Percentiles rank a stretch among this genome's conserved stretches.
These are phyloP conservation scores for Lissocephala sabroskyi DNA, from an alignment of 2,888 invertebrate species.

Conservation along the genomic window DNA sequence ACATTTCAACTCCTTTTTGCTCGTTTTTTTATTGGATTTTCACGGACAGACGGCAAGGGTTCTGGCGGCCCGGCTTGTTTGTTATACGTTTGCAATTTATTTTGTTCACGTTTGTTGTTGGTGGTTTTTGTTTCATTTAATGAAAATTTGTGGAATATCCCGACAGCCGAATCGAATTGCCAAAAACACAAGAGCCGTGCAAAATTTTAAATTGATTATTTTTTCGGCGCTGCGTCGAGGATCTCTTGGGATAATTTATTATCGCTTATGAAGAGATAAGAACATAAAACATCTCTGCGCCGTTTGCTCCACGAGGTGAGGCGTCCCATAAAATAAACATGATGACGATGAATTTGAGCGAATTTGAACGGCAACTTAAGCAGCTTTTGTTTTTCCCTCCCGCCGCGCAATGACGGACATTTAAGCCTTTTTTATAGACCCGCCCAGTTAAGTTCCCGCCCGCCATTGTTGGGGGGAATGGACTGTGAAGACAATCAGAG, in stretches of 20 bases:
- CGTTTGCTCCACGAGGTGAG: conserved; percentile 17
- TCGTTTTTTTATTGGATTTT: conserved; percentile 46
- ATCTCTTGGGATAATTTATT: conserved; percentile 41
- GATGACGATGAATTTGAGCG: conserved; percentile 43
- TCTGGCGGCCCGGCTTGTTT: conserved; percentile 9
- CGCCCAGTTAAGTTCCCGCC: too few relatives aligned
- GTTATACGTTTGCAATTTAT: conserved; percentile 11
- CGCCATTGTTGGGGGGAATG: too few relatives aligned
- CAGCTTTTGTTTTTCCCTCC: conserved; percentile 23
- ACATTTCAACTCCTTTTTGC: conserved; percentile 49
- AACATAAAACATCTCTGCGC: conserved; percentile 50
- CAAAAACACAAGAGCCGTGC: conserved; percentile 25
- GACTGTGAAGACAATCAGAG: too few relatives aligned
- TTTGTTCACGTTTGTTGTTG: conserved; percentile 8
- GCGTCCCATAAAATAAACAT: conserved; percentile 44
- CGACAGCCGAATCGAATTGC: conserved; percentile 11
- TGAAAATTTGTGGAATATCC: conserved; percentile 44
- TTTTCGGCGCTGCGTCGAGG: too few relatives aligned
- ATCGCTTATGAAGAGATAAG: conserved; percentile 51
- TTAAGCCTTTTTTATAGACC: conserved; percentile 44
- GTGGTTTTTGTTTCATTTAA: conserved; percentile 32
- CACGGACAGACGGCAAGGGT: too few relatives aligned
- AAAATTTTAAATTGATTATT: conserved; percentile 57
- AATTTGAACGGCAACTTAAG: conserved; percentile 19
- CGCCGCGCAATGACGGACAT: conserved; percentile 38